Evolutionary conservation across 2,113 vertebrate genomes (phyloP), one percentile per base, ranked within the genome.

Genomic region (Ptychochromis oligacanthus): DNA sequence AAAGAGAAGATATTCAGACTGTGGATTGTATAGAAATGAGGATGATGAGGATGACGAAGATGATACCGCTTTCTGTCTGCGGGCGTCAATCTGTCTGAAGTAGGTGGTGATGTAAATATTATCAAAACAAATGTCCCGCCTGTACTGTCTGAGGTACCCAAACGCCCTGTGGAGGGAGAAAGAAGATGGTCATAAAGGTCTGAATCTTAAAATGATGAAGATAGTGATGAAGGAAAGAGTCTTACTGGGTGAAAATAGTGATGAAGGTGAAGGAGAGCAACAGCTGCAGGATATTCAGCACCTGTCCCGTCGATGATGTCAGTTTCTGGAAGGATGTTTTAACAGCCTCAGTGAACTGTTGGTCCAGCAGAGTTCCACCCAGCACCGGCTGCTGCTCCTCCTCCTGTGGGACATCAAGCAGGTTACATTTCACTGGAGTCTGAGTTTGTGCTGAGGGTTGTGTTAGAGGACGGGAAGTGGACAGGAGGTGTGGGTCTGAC

Each of bases 101-200:
- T 87, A 88, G 18, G 61, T 36, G 20, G 91, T 93, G 91, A 95
- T 31, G 90, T 93, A 95, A 26, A 90, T 1, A 36, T 95, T 94
- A 76, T 95, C 93, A 20, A 95, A 95, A 7, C 7, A 36, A 28
- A 94, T 4, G 52, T 94, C 88, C 2, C 11, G 77, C 28, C 24
- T 70, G 89, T 90, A 94, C 8, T 2, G 46, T 3, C 36, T 8
- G 13, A 90, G 43, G 82, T 94, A 94, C 9, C 38, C 4, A 1
- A 90, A 70, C 0, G 90, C 88, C 38, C 92, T 94, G 87, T 31
- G 34, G 75, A 59, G n/a, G 64, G 80, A 4, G 58, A 54, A 8
- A 24, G 13, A 18, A 4, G 34, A 46, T 1, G 6, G 43, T 36
- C 26, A 61, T 26, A 0, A 70, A 15, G 77, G 31, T 2, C 55